Base-by-base conservation (phyloP, 1,140 invertebrate genomes). In the Choristoneura fumiferana region DNA sequence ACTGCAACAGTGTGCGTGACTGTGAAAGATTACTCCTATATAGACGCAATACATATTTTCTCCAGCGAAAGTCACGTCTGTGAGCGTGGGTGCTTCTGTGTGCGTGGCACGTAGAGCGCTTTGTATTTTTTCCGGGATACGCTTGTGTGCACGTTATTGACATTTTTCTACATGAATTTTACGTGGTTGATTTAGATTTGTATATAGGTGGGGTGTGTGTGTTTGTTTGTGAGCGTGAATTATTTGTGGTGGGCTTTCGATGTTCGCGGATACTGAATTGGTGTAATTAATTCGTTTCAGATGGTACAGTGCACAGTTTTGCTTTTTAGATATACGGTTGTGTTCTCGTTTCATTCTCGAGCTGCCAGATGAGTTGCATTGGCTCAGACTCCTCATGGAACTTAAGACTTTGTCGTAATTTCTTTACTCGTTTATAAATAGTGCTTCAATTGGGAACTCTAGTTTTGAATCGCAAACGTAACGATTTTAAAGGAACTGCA, bases 151-250 rank as follows among this genome's bases (percentile, higher is more conserved):
- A 73, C 69, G 63, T 78, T 87, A 84, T 87, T 84, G 84, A 87
- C 82, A 82, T 87, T 87, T 84, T 83, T 84, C 78, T 87, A 80
- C 76, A 78, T 76, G 76, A 76, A 72, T 72, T 76, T 78, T 76
- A 73, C 76, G 76, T 78, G 67, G 58, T 60, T 65, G 66, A 76
- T 76, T 67, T 72, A 73, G 63, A 67, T 67, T 62, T 60, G 55
- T 60, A 43, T 67, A 37, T 59, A 49, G 61, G 14, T n/a, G n/a
- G n/a, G n/a, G n/a, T n/a, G n/a, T n/a, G n/a, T n/a, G n/a, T 45
- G 43, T 58, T 35, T 58, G 40, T 58, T 55, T 67, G 63, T 72
- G 64, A 70, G 71, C 52, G 69, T 72, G 58, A 64, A 65, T 68
- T 70, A 71, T 72, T 69, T 71, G 67, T 61, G 63, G 66, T 65